Percentiles rank a stretch among this genome's conserved stretches.
Evolutionary conservation across 1,140 invertebrate species (phyloP).

Genomic region (Callitettix versicolor): DNA sequence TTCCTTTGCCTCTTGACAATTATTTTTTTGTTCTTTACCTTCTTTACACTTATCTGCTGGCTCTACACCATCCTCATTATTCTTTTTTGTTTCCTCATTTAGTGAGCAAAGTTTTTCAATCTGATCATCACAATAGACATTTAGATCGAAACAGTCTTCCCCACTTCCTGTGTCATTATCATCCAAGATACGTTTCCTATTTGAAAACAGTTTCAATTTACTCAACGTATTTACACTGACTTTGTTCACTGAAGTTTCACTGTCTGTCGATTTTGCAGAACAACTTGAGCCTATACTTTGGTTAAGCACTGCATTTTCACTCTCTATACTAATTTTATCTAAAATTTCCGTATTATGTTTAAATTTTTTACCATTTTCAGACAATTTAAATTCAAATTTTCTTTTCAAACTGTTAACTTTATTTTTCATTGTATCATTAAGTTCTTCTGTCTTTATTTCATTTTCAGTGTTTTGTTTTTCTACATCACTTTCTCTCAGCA

Average conservation of each 20-base stretch:
- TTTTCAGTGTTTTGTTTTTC: too few relatives aligned
- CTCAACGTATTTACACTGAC: not conserved
- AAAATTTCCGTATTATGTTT: not conserved
- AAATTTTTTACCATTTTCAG: not conserved
- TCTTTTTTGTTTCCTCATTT: not conserved
- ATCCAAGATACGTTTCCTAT: not conserved
- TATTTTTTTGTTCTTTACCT: too few relatives aligned
- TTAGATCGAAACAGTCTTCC: not conserved
- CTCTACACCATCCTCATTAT: not conserved
- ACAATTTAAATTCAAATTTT: constrained; percentile 5
- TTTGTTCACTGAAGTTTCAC: not conserved
- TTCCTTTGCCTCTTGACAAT: too few relatives aligned
- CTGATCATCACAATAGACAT: constrained; percentile 4
- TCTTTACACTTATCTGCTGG: too few relatives aligned
- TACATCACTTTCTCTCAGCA: too few relatives aligned
- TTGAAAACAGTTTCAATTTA: constrained; percentile 4
- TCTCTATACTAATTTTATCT: not conserved
- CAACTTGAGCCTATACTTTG: too few relatives aligned
- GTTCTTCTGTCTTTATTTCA: not conserved
- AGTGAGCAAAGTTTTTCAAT: not conserved
- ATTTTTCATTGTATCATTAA: not conserved
- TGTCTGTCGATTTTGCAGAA: not conserved
- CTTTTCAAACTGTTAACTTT: constrained; percentile 10
- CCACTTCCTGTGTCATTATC: not conserved
- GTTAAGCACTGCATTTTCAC: not conserved